Conservation (phyloP, 2,797 vertebrate genomes). For the Hybognathus amarus region DNA sequence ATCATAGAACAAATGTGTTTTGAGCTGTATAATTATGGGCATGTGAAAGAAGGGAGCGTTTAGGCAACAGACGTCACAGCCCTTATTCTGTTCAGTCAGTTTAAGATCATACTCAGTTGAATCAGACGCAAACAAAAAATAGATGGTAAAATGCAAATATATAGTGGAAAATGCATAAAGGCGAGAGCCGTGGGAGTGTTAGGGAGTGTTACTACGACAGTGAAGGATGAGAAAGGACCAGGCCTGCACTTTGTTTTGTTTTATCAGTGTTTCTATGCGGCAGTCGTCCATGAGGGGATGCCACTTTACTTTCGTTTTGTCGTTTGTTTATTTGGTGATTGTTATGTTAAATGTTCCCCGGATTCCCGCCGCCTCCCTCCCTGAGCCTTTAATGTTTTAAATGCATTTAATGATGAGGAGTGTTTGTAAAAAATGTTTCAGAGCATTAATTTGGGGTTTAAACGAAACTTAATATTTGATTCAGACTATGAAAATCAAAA, state of each 20-base stretch:
- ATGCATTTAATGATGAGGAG: neutral
- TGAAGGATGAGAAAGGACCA: too few relatives aligned
- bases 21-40: constrained; percentile 16
- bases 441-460: neutral
- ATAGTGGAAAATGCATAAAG: neutral
- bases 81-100: neutral
- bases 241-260: too few relatives aligned
- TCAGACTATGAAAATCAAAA: neutral
- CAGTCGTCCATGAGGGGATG: too few relatives aligned
- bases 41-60: constrained; percentile 7
- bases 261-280: too few relatives aligned
- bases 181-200: too few relatives aligned
- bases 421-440: neutral
- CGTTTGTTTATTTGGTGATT: too few relatives aligned
- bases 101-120: neutral
- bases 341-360: too few relatives aligned
- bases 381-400: neutral
- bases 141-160: neutral
- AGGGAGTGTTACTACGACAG: too few relatives aligned
- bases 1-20: constrained; percentile 18
- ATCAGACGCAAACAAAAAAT: neutral
- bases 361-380: too few relatives aligned
- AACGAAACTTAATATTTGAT: neutral
- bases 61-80: neutral
- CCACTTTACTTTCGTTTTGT: too few relatives aligned